A percentile compares a stretch with the other conserved stretches of the same genome.
These are phyloP conservation scores for Anguilla japonica DNA, from an alignment of 2,113 vertebrate species.

Conservation along the genomic window DNA sequence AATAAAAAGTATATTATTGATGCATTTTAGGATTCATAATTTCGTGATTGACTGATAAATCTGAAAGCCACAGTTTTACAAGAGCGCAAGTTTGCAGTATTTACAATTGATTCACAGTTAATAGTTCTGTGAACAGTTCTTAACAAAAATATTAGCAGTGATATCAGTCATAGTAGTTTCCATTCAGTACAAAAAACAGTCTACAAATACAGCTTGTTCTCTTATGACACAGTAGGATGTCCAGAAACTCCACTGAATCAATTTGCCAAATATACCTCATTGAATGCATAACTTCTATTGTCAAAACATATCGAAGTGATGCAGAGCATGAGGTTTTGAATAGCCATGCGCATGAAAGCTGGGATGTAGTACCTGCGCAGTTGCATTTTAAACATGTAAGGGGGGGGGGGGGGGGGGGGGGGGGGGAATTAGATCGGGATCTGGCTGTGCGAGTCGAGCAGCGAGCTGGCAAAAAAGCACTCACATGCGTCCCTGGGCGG, in stretches of 20 bases:
- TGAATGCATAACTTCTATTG: not conserved
- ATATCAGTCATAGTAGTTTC: not conserved
- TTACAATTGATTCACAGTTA: too few species aligned
- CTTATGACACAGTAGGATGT: not conserved
- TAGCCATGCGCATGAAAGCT: not conserved
- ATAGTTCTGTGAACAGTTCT: too few species aligned
- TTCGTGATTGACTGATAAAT: too few species aligned
- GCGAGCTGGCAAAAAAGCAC: not conserved
- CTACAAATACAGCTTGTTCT: not conserved
- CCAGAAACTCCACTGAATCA: not conserved
- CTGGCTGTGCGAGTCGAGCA: not conserved
- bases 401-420: not conserved
- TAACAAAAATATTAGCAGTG: not conserved
- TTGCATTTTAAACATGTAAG: not conserved
- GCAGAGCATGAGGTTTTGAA: not conserved
- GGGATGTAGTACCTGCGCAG: not conserved
- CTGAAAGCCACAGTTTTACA: too few species aligned
- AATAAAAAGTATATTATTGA: too few species aligned
- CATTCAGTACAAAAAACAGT: not conserved
- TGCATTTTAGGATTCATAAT: too few species aligned
- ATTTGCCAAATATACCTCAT: not conserved
- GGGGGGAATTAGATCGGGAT: not conserved
- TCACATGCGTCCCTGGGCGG: constrained; percentile 2
- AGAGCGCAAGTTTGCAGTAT: too few species aligned
- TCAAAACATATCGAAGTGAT: not conserved